These are phyloP conservation scores for Caenorhabditis latens DNA, from an alignment of 1,140 invertebrate genomes.

Conservation along the genomic window DNA sequence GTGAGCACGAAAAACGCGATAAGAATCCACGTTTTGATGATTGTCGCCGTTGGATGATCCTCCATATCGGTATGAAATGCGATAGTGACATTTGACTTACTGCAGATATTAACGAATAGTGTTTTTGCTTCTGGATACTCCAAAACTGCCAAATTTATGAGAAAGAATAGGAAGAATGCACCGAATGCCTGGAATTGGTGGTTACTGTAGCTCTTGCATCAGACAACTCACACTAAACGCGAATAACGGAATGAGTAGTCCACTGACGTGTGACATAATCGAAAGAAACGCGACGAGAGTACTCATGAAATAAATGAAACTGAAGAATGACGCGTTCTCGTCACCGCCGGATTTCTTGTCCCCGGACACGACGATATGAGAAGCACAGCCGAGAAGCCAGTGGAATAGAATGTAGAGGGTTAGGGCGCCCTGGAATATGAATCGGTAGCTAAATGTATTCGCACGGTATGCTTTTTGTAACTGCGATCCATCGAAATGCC, in stretches of 20 bases:
- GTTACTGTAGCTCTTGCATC: too few species aligned
- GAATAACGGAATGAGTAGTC: conserved; percentile 3
- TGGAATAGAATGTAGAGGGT: conserved; percentile 1
- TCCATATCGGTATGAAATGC: not conserved
- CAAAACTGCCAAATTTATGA: not conserved
- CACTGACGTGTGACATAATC: not conserved
- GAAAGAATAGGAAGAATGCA: not conserved
- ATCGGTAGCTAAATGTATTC: too few species aligned
- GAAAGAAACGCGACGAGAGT: not conserved
- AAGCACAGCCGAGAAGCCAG: conserved; percentile 3
- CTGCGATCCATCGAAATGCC: too few species aligned
- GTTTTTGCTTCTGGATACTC: not conserved
- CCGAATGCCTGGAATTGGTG: not conserved
- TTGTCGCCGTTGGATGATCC: not conserved
- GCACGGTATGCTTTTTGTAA: too few species aligned
- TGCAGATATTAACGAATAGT: not conserved
- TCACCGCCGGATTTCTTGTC: not conserved
- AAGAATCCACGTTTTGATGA: not conserved
- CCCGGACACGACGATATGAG: not conserved
- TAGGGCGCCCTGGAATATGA: not conserved
- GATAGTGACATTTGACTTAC: not conserved
- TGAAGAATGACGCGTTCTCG: not conserved
- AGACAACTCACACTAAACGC: conserved; percentile 33
- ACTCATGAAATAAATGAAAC: conserved; percentile 7
- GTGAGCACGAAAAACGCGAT: conserved; percentile 1